A percentile compares a stretch with the other conserved stretches of the same genome.
These are phyloP conservation scores for Solen grandis DNA, from an alignment of 1,140 invertebrate species.

Conservation along the genomic window DNA sequence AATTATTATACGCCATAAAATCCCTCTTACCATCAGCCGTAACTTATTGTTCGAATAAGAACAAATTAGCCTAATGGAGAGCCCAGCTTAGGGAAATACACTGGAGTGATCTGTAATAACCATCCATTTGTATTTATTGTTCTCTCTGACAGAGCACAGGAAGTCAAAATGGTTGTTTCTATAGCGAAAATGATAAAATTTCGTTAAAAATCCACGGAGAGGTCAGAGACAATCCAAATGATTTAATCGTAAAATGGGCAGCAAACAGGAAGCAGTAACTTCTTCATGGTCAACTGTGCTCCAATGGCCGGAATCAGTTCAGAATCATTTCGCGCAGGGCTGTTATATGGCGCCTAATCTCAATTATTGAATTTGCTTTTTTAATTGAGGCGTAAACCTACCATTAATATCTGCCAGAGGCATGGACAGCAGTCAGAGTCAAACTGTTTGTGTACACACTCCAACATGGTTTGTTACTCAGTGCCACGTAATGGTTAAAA, in stretches of 20 bases:
- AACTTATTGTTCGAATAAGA: slow-evolving; percentile 28
- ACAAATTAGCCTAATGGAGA: slow-evolving; percentile 54
- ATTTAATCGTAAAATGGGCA: neutral
- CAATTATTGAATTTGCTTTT: neutral
- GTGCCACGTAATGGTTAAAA: too few relatives aligned
- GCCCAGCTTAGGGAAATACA: slow-evolving; percentile 33
- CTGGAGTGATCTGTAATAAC: slow-evolving; percentile 25
- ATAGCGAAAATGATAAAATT: slow-evolving; percentile 22
- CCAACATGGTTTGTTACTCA: too few relatives aligned
- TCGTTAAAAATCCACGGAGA: neutral
- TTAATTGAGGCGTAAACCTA: neutral
- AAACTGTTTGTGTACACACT: too few relatives aligned
- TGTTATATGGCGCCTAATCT: neutral
- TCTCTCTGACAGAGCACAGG: slow-evolving; percentile 14
- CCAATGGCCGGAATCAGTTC: neutral
- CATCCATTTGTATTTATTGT: slow-evolving; percentile 52
- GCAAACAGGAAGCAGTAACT: neutral
- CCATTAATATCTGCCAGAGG: too few relatives aligned
- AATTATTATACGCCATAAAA: slow-evolving; percentile 50
- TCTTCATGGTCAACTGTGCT: neutral
- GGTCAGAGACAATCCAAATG: neutral
- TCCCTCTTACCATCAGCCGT: neutral
- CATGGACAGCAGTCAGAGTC: too few relatives aligned
- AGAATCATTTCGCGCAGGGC: neutral
- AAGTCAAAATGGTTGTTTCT: slow-evolving; percentile 21